Conservation (phyloP, 2,888 invertebrate genomes). For the Blastobasis lacticolella region DNA sequence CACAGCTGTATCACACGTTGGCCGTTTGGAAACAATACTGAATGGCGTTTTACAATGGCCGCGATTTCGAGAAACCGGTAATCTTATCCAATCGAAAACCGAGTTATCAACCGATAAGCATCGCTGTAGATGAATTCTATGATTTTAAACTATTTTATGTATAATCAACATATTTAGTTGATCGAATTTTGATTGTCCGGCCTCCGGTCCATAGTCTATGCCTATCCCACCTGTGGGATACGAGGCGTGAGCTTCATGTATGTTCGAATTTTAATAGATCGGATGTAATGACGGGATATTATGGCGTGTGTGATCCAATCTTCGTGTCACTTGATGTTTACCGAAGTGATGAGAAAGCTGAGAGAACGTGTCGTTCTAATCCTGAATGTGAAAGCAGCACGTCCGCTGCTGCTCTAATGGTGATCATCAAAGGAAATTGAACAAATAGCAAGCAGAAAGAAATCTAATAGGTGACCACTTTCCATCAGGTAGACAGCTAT, state of each 20-base stretch:
- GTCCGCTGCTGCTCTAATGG: too few relatives aligned
- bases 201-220: too few relatives aligned
- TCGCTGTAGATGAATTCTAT: not conserved
- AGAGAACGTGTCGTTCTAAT: not conserved
- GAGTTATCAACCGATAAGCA: slow-evolving; percentile 15
- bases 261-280: not conserved
- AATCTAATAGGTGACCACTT: too few relatives aligned
- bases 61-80: slow-evolving; percentile 5
- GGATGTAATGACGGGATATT: not conserved
- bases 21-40: not conserved
- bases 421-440: too few relatives aligned
- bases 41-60: slow-evolving; percentile 2
- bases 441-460: too few relatives aligned
- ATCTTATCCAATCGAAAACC: slow-evolving; percentile 13
- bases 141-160: not conserved
- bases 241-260: too few relatives aligned
- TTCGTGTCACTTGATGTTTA: not conserved
- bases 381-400: not conserved
- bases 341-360: slow-evolving; percentile 1
- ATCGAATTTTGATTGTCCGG: too few relatives aligned
- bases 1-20: not conserved
- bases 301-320: not conserved
- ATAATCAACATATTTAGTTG: not conserved
- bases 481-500: too few relatives aligned
- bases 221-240: too few relatives aligned